Conservation (phyloP, 2,888 invertebrate genomes). For the Tethea ocularis region DNA sequence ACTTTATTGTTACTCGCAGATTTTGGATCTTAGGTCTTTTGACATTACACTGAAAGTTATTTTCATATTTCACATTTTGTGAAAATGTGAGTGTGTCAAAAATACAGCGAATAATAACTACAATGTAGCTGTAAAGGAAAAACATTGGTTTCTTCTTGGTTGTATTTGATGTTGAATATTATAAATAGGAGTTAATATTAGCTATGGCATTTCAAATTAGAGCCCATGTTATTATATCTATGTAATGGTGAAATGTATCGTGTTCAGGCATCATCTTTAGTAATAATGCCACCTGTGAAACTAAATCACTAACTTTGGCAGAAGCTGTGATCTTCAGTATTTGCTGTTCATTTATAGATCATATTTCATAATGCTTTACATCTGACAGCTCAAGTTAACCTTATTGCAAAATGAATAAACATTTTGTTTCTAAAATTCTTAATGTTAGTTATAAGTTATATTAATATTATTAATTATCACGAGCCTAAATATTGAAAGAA, state of each 20-base stretch:
- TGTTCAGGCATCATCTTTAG: constrained; percentile 46
- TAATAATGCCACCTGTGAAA: constrained; percentile 47
- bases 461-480: not conserved
- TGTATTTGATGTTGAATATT: constrained; percentile 63
- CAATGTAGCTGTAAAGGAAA: constrained; percentile 34
- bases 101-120: constrained; percentile 56
- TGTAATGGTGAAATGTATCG: constrained; percentile 44
- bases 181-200: constrained; percentile 40
- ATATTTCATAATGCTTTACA: constrained; percentile 17
- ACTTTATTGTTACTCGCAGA: constrained; percentile 59
- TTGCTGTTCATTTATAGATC: constrained; percentile 54
- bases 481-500: not conserved
- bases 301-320: constrained; percentile 51
- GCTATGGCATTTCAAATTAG: constrained; percentile 46
- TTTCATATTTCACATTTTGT: constrained; percentile 58
- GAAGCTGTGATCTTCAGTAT: constrained; percentile 66
- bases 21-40: constrained; percentile 76
- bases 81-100: constrained; percentile 40
- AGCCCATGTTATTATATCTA: constrained; percentile 43
- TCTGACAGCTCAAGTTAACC: not conserved
- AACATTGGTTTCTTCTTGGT: constrained; percentile 46
- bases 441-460: not conserved
- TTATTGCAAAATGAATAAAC: not conserved
- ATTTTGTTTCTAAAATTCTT: not conserved
- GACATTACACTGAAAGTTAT: constrained; percentile 53